A percentile compares a stretch with the other conserved stretches of the same genome.
phyloP scores from a whole-genome alignment of 2,888 invertebrate genomes.

The Neoaliturus tenellus region DNA sequence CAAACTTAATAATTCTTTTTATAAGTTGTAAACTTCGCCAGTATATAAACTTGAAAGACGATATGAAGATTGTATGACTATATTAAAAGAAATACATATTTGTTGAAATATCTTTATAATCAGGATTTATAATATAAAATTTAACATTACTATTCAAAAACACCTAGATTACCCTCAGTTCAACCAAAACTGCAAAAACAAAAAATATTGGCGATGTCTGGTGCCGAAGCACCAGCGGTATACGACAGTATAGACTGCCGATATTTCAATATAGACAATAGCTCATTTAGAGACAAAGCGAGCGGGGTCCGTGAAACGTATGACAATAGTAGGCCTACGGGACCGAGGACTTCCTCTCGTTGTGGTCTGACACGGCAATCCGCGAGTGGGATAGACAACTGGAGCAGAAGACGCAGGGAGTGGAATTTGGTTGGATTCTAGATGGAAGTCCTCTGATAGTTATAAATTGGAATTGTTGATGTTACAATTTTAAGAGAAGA shows the following conservation, averaged over 20 bases:
- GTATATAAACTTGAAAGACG: no score
- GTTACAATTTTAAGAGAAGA: no score
- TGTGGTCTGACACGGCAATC: neutral
- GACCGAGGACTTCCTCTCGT: conserved; percentile 21
- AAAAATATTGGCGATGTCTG: neutral
- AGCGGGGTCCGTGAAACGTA: conserved; percentile 28
- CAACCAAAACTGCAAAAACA: neutral
- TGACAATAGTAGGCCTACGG: conserved; percentile 10
- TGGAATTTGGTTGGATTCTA: neutral
- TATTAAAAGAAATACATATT: no score
- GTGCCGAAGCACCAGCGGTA: neutral
- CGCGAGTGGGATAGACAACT: neutral
- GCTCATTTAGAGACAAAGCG: conserved; percentile 52
- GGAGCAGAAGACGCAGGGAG: neutral
- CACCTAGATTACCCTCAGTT: no score
- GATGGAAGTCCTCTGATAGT: no score
- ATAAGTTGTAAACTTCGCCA: no score
- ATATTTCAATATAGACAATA: conserved; percentile 56
- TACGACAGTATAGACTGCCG: conserved; percentile 6
- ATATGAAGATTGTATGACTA: no score
- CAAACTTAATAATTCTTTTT: no score
- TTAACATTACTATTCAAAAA: no score
- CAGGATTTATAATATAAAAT: no score
- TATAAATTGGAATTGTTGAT: no score
- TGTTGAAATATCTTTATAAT: no score